Evolutionary conservation across 2,888 invertebrate genomes (phyloP), one percentile per base, ranked within the genome.

Genomic region (Mantis religiosa): DNA sequence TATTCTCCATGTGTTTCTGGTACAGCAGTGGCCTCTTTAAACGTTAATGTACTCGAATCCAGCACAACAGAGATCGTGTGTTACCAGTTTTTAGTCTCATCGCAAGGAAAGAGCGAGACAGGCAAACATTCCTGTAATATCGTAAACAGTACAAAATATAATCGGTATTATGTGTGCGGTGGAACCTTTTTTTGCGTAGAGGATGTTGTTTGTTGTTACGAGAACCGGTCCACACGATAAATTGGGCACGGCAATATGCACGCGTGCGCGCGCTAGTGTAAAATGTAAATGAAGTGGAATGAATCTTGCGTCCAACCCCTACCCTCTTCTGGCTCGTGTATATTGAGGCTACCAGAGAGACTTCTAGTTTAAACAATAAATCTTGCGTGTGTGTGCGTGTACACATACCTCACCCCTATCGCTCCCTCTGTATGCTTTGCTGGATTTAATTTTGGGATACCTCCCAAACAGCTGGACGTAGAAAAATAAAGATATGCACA

Each of bases 251-350:
- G 82, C n/a, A 82, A 87, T 87, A 87, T 87, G 82, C 82, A 27
- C 82, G 82, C 87, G 82, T 41, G 41, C 82, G 87, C 82, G 86
- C 82, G 87, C 82, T 28, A 30, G 71, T 86, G 47, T 81, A 41
- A 87, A 82, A 87, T 87, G 87, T n/a, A 87, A 87, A 87, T 87
- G 82, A 87, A 82, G 82, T 87, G 82, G 82, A 87, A 87, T 87
- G 87, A 41, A 87, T 87, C 34, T 82, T 8, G 54, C 54, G 54
- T 71, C 54, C 54, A 41, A 15, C 54, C 54, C 15, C 54, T 8
- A 20, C 54, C 15, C 54, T 4, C 20, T 71, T 71, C 20, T 71
- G 54, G 25, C 47, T 47, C 27, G 47, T 27, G 47, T 34, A 54
- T 54, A 85, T 25, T 28, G 47, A 85, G 54, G 27, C 54, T 85